These are phyloP conservation scores for Eolophus roseicapilla DNA, from an alignment of 2,113 vertebrate genomes.

Conservation along the genomic window DNA sequence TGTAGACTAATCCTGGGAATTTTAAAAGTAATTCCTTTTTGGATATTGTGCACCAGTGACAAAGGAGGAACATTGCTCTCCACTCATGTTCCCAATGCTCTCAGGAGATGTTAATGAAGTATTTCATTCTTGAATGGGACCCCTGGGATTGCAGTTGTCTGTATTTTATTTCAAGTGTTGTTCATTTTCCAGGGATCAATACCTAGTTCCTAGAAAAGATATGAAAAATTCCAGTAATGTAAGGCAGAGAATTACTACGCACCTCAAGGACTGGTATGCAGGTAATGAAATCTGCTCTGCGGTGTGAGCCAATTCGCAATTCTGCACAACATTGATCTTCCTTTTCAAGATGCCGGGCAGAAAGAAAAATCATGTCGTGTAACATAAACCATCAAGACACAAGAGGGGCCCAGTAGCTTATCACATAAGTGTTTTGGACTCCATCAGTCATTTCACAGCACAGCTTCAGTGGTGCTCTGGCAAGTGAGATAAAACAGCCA, in stretches of 20 bases:
- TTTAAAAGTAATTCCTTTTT: not conserved
- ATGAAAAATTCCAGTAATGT: slow-evolving; percentile 47
- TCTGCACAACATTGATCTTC: not conserved
- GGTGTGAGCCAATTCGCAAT: not conserved
- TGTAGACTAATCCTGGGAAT: not conserved
- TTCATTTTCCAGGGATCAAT: slow-evolving; percentile 55
- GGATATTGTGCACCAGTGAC: not conserved
- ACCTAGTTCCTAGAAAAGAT: slow-evolving; percentile 50
- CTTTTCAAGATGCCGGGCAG: not conserved
- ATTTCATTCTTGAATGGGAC: slow-evolving; percentile 33
- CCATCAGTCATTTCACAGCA: not conserved
- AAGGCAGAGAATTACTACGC: not conserved
- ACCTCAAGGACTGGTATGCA: not conserved
- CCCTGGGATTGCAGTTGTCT: not conserved
- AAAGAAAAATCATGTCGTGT: not conserved
- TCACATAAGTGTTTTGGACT: not conserved
- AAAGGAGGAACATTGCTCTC: not conserved
- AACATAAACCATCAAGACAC: not conserved
- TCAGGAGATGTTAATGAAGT: slow-evolving; percentile 44
- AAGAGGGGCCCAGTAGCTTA: not conserved
- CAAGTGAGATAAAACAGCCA: not conserved
- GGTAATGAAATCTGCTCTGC: slow-evolving; percentile 15
- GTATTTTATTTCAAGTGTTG: slow-evolving; percentile 42
- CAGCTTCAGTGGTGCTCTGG: not conserved
- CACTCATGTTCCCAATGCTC: not conserved